Conservation (phyloP, 2,797 vertebrate genomes). For the Pteropus rufus region DNA sequence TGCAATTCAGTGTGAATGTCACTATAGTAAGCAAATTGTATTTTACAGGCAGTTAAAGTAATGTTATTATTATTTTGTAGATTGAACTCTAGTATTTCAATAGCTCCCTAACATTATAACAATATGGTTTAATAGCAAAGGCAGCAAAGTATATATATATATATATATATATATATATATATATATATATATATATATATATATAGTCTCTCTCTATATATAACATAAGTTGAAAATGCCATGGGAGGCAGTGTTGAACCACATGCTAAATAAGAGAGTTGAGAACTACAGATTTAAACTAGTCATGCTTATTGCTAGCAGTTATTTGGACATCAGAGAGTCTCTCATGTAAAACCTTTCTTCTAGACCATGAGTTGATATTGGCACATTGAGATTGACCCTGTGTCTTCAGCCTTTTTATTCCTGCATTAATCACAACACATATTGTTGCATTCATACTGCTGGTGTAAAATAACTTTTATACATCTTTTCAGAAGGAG, state of each 20-base stretch:
- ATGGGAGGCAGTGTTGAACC: not conserved
- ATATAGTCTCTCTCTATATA: not conserved
- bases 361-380: not conserved
- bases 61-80: slow-evolving; percentile 22
- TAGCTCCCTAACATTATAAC: not conserved
- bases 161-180: not conserved
- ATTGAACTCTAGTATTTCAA: slow-evolving; percentile 21
- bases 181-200: not conserved
- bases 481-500: not conserved
- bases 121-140: not conserved
- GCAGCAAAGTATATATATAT: not conserved
- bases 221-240: not conserved
- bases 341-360: not conserved
- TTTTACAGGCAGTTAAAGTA: slow-evolving; percentile 26
- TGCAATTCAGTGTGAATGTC: not conserved
- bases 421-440: not conserved
- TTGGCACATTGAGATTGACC: not conserved
- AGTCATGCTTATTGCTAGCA: not conserved
- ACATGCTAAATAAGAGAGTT: not conserved
- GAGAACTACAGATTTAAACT: not conserved
- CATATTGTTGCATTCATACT: not conserved
- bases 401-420: not conserved
- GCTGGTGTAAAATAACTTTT: not conserved
- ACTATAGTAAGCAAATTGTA: slow-evolving; percentile 2
- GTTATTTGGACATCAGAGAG: not conserved